Evolutionary conservation across 2,888 invertebrate genomes (phyloP).

Genomic region (Dolichopus griseipennis): DNA sequence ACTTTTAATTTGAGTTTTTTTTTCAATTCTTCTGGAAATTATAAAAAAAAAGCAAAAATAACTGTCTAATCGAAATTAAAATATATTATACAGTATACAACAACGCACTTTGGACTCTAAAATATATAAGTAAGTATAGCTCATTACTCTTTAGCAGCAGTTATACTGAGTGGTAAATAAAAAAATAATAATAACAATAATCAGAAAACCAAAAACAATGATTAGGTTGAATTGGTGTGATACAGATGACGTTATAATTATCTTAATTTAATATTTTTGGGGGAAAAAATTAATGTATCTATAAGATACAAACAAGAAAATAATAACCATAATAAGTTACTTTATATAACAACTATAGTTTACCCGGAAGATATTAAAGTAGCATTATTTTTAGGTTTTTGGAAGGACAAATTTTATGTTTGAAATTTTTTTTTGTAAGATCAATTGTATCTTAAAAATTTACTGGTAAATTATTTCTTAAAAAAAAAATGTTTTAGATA

Average conservation of each 20-base stretch:
- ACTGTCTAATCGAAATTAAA: background rate
- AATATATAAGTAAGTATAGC: background rate
- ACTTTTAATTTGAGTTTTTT: no score
- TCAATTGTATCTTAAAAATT: background rate
- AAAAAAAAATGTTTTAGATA: no score
- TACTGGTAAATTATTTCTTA: no score
- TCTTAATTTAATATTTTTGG: background rate
- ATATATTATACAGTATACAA: no score
- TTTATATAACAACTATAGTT: no score
- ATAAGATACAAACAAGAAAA: background rate
- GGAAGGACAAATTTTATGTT: background rate
- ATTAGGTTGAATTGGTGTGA: background rate
- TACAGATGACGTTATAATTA: background rate
- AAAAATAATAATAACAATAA: background rate
- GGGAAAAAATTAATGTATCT: background rate
- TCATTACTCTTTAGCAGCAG: background rate
- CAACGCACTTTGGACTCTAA: background rate
- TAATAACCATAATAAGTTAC: background rate
- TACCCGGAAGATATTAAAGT: slow-evolving; percentile 4
- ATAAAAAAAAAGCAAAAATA: background rate
- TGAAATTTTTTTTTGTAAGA: background rate
- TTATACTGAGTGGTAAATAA: no score
- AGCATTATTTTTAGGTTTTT: background rate
- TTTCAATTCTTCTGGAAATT: background rate
- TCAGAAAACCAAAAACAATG: background rate